Evolutionary conservation across 2,888 invertebrate genomes (phyloP).

Genomic region (Sesamia inferens): DNA sequence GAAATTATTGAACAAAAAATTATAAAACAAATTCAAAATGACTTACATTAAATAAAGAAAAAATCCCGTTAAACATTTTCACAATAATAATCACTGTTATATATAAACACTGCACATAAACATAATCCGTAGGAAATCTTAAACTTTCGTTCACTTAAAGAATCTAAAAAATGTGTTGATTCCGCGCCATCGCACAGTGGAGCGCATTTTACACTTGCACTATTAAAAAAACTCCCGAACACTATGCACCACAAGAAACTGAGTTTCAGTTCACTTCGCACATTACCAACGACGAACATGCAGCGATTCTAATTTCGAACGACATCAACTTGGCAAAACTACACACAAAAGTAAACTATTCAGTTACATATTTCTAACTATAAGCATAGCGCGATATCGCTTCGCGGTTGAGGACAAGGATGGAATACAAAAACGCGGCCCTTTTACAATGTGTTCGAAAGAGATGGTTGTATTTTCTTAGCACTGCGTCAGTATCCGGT

Average conservation of each 20-base stretch:
- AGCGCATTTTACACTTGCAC: constrained; percentile 73
- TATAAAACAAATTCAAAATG: neutral
- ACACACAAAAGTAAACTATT: constrained; percentile 83
- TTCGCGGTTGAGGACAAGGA: constrained; percentile 72
- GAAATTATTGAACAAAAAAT: neutral
- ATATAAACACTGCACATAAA: constrained; percentile 56
- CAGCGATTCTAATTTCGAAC: constrained; percentile 78
- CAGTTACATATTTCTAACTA: constrained; percentile 73
- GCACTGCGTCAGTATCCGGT: constrained; percentile 79
- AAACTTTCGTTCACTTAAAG: constrained; percentile 62
- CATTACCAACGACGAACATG: constrained; percentile 65
- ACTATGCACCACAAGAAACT: constrained; percentile 63
- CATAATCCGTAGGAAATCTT: constrained; percentile 52
- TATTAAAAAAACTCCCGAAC: constrained; percentile 61
- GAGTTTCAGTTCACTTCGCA: constrained; percentile 72
- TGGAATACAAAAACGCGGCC: constrained; percentile 59
- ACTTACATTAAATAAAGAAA: constrained; percentile 62
- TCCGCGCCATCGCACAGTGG: constrained; percentile 74
- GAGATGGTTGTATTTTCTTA: constrained; percentile 72
- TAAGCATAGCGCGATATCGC: constrained; percentile 75
- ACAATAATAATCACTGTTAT: constrained; percentile 57
- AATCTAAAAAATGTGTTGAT: constrained; percentile 76
- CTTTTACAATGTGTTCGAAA: constrained; percentile 61
- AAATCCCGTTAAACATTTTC: constrained; percentile 61
- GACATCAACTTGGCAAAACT: constrained; percentile 83